These are phyloP conservation scores for Pteromalus puparum DNA, from an alignment of 1,140 invertebrate species.

Conservation along the genomic window DNA sequence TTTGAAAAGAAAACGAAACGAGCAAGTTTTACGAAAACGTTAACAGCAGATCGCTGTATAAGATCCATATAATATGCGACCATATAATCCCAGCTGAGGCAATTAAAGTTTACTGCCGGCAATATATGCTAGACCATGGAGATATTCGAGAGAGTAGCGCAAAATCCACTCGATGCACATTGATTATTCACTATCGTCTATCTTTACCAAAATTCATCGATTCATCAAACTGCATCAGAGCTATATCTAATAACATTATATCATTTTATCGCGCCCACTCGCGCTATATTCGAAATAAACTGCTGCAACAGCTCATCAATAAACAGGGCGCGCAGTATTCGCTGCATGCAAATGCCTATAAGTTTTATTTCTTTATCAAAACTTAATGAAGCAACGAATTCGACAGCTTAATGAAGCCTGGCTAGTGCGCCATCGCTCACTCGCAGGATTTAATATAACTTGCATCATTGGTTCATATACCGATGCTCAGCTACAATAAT, in stretches of 20 bases:
- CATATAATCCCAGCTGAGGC: not conserved
- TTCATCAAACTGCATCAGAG: conserved; percentile 35
- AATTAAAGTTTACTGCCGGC: not conserved
- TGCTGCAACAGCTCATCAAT: conserved; percentile 43
- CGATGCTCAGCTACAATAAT: conserved; percentile 4
- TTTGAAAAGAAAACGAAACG: not conserved
- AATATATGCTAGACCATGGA: not conserved
- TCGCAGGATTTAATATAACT: conserved; percentile 41
- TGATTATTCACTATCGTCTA: not conserved
- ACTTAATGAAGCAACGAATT: conserved; percentile 52
- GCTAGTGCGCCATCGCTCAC: conserved; percentile 28
- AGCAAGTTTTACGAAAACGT: not conserved
- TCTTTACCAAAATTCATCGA: conserved; percentile 28
- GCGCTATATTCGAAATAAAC: conserved; percentile 38
- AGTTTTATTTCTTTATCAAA: conserved; percentile 46
- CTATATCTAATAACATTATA: conserved; percentile 43
- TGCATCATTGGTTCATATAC: conserved; percentile 49
- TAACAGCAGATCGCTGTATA: not conserved
- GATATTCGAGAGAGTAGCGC: not conserved
- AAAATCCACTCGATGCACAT: not conserved
- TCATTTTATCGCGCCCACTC: conserved; percentile 40
- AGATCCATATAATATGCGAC: not conserved
- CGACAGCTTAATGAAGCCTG: conserved; percentile 44
- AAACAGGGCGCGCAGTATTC: conserved; percentile 27
- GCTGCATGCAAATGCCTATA: conserved; percentile 45